Conservation (phyloP, 2,888 invertebrate species). For the Danaus chrysippus region DNA sequence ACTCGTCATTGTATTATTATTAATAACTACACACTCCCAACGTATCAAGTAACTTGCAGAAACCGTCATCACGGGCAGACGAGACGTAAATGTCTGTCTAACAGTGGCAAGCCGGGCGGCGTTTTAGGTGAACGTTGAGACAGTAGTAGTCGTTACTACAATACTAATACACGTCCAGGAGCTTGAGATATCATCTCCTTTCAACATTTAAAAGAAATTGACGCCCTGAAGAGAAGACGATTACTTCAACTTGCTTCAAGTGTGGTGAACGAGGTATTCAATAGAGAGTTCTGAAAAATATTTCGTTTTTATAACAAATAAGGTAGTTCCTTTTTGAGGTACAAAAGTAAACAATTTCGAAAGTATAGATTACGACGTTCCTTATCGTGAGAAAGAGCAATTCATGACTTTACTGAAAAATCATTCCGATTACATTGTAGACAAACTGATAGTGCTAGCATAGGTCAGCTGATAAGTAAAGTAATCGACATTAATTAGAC, state of each 20-base stretch:
- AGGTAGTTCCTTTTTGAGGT: constrained; percentile 1
- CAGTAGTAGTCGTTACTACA: no score
- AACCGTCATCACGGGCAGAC: no score
- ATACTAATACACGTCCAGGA: no score
- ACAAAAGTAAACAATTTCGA: constrained; percentile 4
- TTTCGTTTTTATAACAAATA: not conserved
- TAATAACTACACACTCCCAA: no score
- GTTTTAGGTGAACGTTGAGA: no score
- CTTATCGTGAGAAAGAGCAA: not conserved
- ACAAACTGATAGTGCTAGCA: not conserved
- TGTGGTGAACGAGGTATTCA: constrained; percentile 18
- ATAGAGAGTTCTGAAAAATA: not conserved
- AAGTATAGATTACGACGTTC: not conserved
- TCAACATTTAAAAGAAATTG: constrained; percentile 6
- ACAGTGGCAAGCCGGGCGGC: no score
- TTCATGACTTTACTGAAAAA: not conserved
- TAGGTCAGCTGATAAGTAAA: not conserved
- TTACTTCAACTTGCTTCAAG: constrained; percentile 14
- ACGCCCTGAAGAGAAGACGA: constrained; percentile 8
- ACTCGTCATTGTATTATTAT: no score
- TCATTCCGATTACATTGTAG: not conserved
- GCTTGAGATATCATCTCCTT: constrained; percentile 4
- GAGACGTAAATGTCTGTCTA: no score
- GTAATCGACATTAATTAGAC: no score
- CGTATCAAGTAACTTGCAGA: no score